These are phyloP conservation scores for Drosophila pseudotalamancana DNA, from an alignment of 2,888 invertebrate species.

Conservation along the genomic window DNA sequence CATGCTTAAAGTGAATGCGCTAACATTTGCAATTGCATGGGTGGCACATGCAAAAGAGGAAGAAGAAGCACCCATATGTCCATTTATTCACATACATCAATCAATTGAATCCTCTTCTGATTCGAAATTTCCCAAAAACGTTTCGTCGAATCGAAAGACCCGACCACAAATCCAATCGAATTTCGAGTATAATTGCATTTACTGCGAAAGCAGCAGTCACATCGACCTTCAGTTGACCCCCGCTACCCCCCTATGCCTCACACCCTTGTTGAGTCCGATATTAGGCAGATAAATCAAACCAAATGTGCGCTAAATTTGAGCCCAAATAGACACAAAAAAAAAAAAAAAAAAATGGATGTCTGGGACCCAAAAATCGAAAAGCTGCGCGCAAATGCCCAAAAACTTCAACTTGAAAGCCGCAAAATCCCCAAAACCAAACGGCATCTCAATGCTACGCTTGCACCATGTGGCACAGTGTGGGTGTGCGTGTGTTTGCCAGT, in stretches of 20 bases:
- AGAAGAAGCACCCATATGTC: neutral
- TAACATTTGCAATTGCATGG: too few relatives aligned
- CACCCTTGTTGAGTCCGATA: neutral
- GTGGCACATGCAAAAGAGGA: neutral
- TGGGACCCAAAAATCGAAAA: conserved; percentile 16
- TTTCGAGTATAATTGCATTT: conserved; percentile 45
- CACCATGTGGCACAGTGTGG: neutral
- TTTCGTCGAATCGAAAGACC: neutral
- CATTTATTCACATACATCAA: conserved; percentile 1
- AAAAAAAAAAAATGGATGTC: conserved; percentile 15
- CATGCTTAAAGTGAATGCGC: neutral
- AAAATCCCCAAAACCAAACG: conserved; percentile 15
- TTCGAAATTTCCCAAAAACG: neutral
- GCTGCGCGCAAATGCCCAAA: neutral
- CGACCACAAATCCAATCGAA: conserved; percentile 31
- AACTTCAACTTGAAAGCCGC: conserved; percentile 14
- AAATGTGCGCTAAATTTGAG: conserved; percentile 58
- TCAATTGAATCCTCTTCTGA: neutral
- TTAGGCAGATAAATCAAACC: conserved; percentile 62
- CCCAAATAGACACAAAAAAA: conserved; percentile 37
- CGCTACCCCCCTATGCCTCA: neutral
- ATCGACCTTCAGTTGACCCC: too few relatives aligned
- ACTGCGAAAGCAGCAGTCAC: conserved; percentile 1
- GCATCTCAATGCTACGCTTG: neutral
- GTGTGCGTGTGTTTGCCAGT: conserved; percentile 9